phyloP scores from a whole-genome alignment of 2,113 vertebrate species.

The Myxocyprinus asiaticus region DNA sequence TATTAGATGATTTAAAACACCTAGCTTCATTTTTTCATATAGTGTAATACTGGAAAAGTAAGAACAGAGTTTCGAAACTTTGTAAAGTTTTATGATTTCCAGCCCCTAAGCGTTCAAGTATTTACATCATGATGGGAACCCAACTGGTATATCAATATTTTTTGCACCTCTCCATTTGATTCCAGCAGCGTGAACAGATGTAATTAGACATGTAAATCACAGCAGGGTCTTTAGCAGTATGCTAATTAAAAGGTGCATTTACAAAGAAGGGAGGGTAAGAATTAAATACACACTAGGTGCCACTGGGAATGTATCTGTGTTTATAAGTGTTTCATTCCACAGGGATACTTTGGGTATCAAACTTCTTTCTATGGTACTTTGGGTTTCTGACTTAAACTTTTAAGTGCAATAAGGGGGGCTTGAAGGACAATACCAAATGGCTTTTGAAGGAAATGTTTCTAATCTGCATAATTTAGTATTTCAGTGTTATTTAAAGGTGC shows the following conservation, averaged over 20 bases:
- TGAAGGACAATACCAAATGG: not conserved
- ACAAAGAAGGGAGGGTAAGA: slow-evolving; percentile 10
- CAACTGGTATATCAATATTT: slow-evolving; percentile 13
- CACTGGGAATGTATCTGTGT: not conserved
- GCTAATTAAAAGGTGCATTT: slow-evolving; percentile 51
- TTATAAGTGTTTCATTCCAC: not conserved
- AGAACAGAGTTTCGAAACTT: not conserved
- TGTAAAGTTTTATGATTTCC: slow-evolving; percentile 7
- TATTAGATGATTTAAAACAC: not conserved
- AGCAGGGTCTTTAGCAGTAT: slow-evolving; percentile 24
- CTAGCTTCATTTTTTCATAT: not conserved
- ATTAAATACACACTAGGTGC: slow-evolving; percentile 16
- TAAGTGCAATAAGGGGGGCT: not conserved
- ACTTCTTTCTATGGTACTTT: not conserved
- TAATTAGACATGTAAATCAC: slow-evolving; percentile 48
- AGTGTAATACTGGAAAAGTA: not conserved
- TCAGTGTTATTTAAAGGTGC: too few relatives aligned
- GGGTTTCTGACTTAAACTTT: too few relatives aligned
- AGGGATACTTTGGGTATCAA: not conserved
- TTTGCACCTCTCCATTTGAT: slow-evolving; percentile 27
- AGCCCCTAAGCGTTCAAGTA: not conserved
- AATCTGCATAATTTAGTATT: too few relatives aligned
- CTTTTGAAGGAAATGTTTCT: not conserved
- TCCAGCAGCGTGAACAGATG: slow-evolving; percentile 30
- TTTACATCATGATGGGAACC: slow-evolving; percentile 19